Conservation (phyloP, 2,113 vertebrate species). For the Rhinogobius similis region DNA sequence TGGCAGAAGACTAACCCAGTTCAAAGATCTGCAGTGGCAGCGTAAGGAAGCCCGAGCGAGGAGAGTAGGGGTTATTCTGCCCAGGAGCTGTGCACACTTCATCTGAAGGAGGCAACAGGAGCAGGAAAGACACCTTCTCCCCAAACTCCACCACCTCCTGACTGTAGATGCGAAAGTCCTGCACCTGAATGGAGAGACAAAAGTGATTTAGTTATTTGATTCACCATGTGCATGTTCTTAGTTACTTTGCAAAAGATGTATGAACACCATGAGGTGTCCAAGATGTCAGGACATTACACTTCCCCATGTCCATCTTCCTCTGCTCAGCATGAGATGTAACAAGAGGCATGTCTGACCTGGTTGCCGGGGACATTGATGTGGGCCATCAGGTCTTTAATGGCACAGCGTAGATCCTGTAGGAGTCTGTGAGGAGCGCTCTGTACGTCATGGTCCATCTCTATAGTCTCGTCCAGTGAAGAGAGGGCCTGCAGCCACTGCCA, state of each 20-base stretch:
- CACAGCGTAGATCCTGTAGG: slow-evolving; percentile 82
- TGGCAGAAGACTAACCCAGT: slow-evolving; percentile 76
- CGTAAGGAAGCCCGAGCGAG: slow-evolving; percentile 83
- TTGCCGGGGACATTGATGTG: slow-evolving; percentile 83
- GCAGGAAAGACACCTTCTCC: slow-evolving; percentile 85
- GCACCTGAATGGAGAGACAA: slow-evolving; percentile 71
- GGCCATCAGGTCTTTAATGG: slow-evolving; percentile 83
- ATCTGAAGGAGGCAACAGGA: slow-evolving; percentile 87
- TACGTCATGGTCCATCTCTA: slow-evolving; percentile 69
- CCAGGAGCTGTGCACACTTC: slow-evolving; percentile 89
- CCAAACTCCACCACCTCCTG: slow-evolving; percentile 90
- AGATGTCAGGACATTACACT: neutral
- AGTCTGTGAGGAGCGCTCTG: slow-evolving; percentile 80
- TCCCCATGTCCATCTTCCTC: no score
- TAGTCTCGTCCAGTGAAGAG: slow-evolving; percentile 75
- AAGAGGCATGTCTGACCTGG: slow-evolving; percentile 76
- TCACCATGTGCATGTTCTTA: neutral
- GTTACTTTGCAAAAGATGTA: neutral
- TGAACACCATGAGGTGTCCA: neutral
- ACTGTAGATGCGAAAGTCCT: slow-evolving; percentile 89
- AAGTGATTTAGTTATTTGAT: neutral
- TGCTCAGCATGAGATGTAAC: neutral
- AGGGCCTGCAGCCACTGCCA: slow-evolving; percentile 90
- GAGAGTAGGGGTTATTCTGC: slow-evolving; percentile 87
- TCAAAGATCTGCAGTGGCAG: slow-evolving; percentile 91